Evolutionary conservation across 2,113 vertebrate species (phyloP).

Genomic region (Argyrosomus japonicus): DNA sequence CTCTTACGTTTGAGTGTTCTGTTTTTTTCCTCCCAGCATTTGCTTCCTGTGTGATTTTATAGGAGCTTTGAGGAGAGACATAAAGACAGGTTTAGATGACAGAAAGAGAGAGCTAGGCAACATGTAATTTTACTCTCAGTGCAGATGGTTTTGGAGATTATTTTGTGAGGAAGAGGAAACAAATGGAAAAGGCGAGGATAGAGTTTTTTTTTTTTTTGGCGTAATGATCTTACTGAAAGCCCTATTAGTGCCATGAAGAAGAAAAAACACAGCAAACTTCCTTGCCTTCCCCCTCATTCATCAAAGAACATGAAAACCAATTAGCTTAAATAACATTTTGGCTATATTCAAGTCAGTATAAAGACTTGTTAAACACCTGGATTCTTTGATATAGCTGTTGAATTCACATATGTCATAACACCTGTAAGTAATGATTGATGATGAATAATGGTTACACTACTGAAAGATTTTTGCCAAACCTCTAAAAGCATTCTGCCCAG

Average conservation of each 20-base stretch:
- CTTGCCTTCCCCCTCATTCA: constrained; percentile 31
- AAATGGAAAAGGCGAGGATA: constrained; percentile 49
- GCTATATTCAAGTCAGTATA: constrained; percentile 29
- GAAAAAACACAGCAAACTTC: constrained; percentile 29
- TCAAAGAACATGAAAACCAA: constrained; percentile 52
- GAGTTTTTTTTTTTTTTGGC: constrained; percentile 52
- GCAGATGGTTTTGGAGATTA: constrained; percentile 70
- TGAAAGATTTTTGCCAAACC: constrained; percentile 17
- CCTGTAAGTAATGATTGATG: constrained; percentile 25
- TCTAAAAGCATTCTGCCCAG: constrained; percentile 7
- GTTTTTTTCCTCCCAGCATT: constrained; percentile 55
- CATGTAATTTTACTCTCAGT: constrained; percentile 65
- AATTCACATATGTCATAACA: constrained; percentile 25
- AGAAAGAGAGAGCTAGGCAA: constrained; percentile 58
- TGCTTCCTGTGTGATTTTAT: constrained; percentile 69
- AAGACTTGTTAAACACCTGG: constrained; percentile 51
- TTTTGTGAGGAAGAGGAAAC: constrained; percentile 57
- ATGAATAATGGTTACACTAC: background rate
- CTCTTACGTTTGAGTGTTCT: constrained; percentile 73
- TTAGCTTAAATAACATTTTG: constrained; percentile 49
- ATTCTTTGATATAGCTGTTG: constrained; percentile 11
- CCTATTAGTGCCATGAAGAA: constrained; percentile 48
- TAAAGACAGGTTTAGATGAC: constrained; percentile 63
- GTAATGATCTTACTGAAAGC: constrained; percentile 74
- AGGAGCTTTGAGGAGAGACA: constrained; percentile 53